These are phyloP conservation scores for Ophioderma brevispina DNA, from an alignment of 35 echinoderm and acorn worm species.

Conservation along the genomic window DNA sequence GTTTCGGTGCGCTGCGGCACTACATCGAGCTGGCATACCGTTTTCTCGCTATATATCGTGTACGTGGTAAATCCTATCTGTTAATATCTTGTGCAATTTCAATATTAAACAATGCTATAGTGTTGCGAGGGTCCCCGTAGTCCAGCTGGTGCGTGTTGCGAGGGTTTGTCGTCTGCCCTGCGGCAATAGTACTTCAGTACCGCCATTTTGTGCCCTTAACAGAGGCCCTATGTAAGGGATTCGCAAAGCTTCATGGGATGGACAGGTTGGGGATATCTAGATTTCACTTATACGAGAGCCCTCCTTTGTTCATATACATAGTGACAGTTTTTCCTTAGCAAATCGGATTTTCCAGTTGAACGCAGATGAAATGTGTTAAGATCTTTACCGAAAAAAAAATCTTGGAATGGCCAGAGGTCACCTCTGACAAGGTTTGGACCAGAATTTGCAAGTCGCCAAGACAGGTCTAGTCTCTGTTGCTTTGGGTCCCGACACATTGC, in stretches of 20 bases:
- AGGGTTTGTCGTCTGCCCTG: not conserved
- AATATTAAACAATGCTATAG: not conserved
- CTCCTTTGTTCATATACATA: slow-evolving; percentile 2
- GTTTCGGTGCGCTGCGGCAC: no score
- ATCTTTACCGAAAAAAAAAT: not conserved
- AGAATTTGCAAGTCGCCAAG: not conserved
- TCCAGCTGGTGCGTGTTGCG: not conserved
- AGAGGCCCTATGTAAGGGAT: not conserved
- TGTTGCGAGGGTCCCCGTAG: not conserved
- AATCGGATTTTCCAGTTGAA: slow-evolving; percentile 4
- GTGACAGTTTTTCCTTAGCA: not conserved
- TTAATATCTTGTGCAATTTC: not conserved
- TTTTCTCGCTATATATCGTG: not conserved
- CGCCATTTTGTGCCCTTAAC: not conserved
- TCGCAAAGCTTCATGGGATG: not conserved
- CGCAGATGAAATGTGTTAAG: not conserved
- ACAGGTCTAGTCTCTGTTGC: not conserved
- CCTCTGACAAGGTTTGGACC: not conserved
- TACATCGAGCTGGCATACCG: not conserved
- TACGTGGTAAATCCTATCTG: not conserved
- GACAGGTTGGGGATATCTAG: not conserved
- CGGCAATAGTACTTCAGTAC: not conserved
- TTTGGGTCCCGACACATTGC: not conserved
- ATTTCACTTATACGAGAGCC: not conserved
- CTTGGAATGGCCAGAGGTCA: not conserved